Base-by-base conservation (phyloP, 2,797 vertebrate species). In the Xyrichtys novacula region DNA sequence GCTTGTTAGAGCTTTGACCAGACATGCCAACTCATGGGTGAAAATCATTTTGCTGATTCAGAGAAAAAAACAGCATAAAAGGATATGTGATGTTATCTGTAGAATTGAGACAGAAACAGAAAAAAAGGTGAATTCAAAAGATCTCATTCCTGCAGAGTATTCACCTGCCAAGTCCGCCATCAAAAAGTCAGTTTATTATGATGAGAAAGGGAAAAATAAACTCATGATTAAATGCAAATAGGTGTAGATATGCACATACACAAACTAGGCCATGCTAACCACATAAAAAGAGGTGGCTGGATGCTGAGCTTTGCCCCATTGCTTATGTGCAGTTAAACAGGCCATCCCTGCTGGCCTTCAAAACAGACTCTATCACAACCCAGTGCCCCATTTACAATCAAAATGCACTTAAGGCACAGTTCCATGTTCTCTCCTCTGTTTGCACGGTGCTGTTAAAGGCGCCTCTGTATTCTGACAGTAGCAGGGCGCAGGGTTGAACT, bases 221-320 rank as follows among this genome's bases (percentile, higher is more conserved):
- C 52, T 84, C 56, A 81, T 84, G 59, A 83, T 87, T 83, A 84
- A 79, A 90, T 85, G 76, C 58, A 84, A 79, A 81, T 23, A 11
- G 7, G 0, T 53, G 69, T 72, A 82, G 78, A 82, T 83, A 85
- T 87, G 75, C 75, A 78, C 75, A 83, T 83, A 81, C 42, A 83
- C 76, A 63, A 85, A 39, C 38, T 57, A 32, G 52, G 34, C 55
- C 74, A 60, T 39, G 38, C 65, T 68, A 55, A 58, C 48, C 58
- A 75, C 81, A 83, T 78, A 65, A 82, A 74, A 78, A 74, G 67
- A 76, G 32, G 78, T 68, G 71, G 65, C n/a, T 67, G 50, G 57
- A 67, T 73, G 50, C 53, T 70, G 29, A 80, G 72, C 65, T 61
- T 74, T 72, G 54, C 28, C 58, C 47, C 28, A 56, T n/a, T 65